These are phyloP conservation scores for Tringa solitaria DNA, from an alignment of 2,113 vertebrate genomes.

Conservation along the genomic window DNA sequence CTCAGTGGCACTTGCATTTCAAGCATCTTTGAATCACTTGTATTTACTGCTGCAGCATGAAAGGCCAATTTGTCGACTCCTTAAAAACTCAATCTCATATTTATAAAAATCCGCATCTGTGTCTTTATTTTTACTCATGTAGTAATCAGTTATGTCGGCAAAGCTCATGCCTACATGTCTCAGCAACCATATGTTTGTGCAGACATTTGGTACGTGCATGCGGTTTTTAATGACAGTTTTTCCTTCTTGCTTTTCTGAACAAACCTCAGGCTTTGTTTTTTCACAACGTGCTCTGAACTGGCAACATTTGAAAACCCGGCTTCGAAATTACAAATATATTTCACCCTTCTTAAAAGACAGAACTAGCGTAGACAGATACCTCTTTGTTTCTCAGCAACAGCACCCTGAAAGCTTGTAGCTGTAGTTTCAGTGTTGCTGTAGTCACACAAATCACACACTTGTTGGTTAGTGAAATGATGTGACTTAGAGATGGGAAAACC, in stretches of 20 bases:
- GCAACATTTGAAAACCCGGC: background rate
- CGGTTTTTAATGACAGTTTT: background rate
- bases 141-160: background rate
- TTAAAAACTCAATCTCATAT: background rate
- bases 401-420: background rate
- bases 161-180: background rate
- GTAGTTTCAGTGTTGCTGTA: background rate
- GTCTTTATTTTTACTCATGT: background rate
- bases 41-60: background rate
- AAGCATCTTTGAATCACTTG: background rate
- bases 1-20: background rate
- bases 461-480: background rate
- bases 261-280: background rate
- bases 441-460: background rate
- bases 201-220: background rate
- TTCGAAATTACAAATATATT: background rate
- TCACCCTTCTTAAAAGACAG: background rate
- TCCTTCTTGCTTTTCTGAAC: background rate
- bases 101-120: background rate
- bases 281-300: background rate
- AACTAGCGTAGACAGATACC: rapidly evolving
- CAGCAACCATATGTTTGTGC: background rate
- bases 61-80: background rate
- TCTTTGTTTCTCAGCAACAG: background rate
- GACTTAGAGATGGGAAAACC: background rate